Evolutionary conservation across 2,113 vertebrate species (phyloP).

Genomic region (Protobothrops flavoviridis): DNA sequence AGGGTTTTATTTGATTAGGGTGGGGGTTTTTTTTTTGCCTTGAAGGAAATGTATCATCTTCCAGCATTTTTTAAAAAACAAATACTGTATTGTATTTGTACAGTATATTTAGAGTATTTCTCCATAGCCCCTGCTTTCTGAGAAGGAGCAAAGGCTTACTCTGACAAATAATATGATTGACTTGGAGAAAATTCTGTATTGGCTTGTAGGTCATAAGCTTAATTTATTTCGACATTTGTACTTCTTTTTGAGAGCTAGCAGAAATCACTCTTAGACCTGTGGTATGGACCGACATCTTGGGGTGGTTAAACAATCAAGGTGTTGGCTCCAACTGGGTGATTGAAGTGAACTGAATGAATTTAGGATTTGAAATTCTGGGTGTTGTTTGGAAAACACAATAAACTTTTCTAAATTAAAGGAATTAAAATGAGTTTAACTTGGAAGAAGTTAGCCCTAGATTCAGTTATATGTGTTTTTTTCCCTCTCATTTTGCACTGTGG

Average conservation of each 20-base stretch:
- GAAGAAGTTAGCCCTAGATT: background rate
- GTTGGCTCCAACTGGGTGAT: background rate
- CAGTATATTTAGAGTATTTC: background rate
- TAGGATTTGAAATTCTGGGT: background rate
- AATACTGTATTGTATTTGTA: background rate
- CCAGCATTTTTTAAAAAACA: background rate
- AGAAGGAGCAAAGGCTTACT: background rate
- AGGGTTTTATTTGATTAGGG: background rate
- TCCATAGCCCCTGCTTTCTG: background rate
- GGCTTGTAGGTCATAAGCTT: background rate
- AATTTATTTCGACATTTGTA: background rate
- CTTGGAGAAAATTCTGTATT: background rate
- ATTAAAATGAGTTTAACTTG: background rate
- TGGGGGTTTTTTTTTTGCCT: background rate
- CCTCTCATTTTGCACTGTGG: background rate
- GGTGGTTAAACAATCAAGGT: background rate
- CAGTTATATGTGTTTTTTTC: background rate
- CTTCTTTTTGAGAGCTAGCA: background rate
- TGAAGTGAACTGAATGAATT: background rate
- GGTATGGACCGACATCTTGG: background rate
- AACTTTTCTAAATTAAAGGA: constrained; percentile 7
- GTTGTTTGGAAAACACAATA: background rate
- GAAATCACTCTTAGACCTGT: background rate
- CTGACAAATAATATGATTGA: background rate
- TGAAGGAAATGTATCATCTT: background rate